Evolutionary conservation across 2,888 invertebrate genomes (phyloP).

Genomic region (Plebejus anna): DNA sequence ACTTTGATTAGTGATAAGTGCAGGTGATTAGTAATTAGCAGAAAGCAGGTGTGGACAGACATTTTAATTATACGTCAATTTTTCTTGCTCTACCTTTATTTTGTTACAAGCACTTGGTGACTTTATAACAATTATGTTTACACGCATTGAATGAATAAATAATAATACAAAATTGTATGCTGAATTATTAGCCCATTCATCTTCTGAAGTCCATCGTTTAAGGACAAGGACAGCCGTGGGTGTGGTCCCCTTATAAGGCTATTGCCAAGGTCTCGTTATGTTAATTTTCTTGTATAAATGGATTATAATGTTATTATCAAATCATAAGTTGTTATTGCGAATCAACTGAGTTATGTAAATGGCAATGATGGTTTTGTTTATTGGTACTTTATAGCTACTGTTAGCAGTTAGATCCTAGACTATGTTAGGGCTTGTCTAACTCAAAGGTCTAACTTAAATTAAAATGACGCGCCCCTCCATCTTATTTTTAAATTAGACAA

Average conservation of each 20-base stretch:
- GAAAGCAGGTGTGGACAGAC: too few relatives aligned
- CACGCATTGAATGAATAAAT: background rate
- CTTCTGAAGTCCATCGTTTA: constrained; percentile 38
- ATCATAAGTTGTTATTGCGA: constrained; percentile 1
- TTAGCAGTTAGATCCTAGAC: too few relatives aligned
- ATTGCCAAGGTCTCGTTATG: constrained; percentile 49
- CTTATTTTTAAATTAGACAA: too few relatives aligned
- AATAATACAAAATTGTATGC: background rate
- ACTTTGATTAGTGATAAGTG: too few relatives aligned
- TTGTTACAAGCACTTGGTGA: background rate
- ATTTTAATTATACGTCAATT: too few relatives aligned
- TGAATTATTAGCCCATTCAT: constrained; percentile 28
- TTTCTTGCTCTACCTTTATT: background rate
- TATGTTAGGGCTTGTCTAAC: too few relatives aligned
- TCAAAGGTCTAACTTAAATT: too few relatives aligned
- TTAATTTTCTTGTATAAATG: constrained; percentile 3
- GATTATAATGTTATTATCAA: constrained; percentile 13
- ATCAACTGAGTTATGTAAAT: background rate
- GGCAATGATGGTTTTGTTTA: background rate
- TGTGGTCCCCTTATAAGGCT: constrained; percentile 49
- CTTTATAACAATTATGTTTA: background rate
- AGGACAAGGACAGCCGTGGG: constrained; percentile 56
- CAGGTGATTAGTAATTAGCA: too few relatives aligned
- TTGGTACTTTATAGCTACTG: background rate
- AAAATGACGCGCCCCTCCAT: too few relatives aligned